phyloP scores from a whole-genome alignment of 2,888 invertebrate species.

The Iselma pallidipennis region DNA sequence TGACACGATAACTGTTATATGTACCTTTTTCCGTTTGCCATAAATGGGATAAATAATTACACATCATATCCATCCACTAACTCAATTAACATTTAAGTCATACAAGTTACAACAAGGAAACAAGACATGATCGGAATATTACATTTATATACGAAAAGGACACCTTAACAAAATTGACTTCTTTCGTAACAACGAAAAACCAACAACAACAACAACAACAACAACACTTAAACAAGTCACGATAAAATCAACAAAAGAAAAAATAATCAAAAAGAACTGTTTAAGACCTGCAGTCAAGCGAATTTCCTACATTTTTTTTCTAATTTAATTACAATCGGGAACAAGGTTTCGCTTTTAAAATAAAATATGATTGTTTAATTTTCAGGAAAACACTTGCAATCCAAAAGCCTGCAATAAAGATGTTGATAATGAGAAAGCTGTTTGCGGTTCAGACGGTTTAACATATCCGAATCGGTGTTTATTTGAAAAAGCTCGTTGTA shows the following conservation, averaged over 20 bases:
- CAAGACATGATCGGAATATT: not conserved
- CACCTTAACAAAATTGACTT: constrained; percentile 15
- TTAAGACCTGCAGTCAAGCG: not conserved
- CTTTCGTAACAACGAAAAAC: not conserved
- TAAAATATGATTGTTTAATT: no score
- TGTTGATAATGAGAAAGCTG: constrained; percentile 55
- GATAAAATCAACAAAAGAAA: no score
- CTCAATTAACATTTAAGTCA: constrained; percentile 6
- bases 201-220: not conserved
- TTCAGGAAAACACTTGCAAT: constrained; percentile 38
- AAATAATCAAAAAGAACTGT: no score
- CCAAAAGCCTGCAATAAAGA: constrained; percentile 48
- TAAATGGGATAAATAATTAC: constrained; percentile 22
- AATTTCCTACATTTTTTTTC: constrained; percentile 8
- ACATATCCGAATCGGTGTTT: constrained; percentile 84
- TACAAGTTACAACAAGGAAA: not conserved
- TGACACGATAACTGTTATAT: constrained; percentile 4
- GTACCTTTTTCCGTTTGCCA: constrained; percentile 15
- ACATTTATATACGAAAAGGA: constrained; percentile 9
- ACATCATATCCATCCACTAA: constrained; percentile 11
- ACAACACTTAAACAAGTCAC: no score
- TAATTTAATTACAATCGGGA: constrained; percentile 12
- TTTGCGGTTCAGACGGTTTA: constrained; percentile 80
- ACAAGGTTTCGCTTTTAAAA: constrained; percentile 24
- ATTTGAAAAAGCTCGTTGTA: constrained; percentile 76